Percentiles rank a stretch among this genome's conserved stretches.
Evolutionary conservation across 2,888 invertebrate species (phyloP).

Genomic region (Laothoe populi): DNA sequence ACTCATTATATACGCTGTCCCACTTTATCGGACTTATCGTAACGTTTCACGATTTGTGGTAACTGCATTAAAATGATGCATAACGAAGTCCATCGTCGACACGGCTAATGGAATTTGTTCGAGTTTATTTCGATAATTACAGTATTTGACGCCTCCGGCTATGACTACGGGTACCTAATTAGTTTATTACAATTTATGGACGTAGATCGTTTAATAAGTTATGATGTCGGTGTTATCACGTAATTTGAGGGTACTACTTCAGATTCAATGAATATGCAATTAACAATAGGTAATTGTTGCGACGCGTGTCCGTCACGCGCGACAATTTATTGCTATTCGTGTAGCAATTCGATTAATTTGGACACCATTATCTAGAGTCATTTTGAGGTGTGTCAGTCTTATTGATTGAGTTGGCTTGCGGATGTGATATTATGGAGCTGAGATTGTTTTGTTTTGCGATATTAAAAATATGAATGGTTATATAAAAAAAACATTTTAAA

Average conservation of each 20-base stretch:
- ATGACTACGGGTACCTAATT: slow-evolving; percentile 48
- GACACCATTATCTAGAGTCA: slow-evolving; percentile 18
- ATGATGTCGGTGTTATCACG: slow-evolving; percentile 54
- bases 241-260: slow-evolving; percentile 49
- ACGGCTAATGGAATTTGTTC: slow-evolving; percentile 62
- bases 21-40: slow-evolving; percentile 58
- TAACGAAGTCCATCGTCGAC: slow-evolving; percentile 58
- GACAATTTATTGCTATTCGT: slow-evolving; percentile 20
- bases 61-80: slow-evolving; percentile 69
- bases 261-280: slow-evolving; percentile 40
- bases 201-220: slow-evolving; percentile 54
- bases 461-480: not conserved
- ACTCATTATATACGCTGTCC: slow-evolving; percentile 64
- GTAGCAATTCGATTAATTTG: slow-evolving; percentile 18
- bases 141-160: slow-evolving; percentile 43
- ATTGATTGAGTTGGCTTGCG: slow-evolving; percentile 24
- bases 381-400: slow-evolving; percentile 21
- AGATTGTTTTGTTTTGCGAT: not conserved
- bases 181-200: slow-evolving; percentile 64
- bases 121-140: slow-evolving; percentile 66
- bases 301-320: slow-evolving; percentile 26
- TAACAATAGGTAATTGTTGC: slow-evolving; percentile 32
- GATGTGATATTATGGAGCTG: slow-evolving; percentile 5
- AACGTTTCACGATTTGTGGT: slow-evolving; percentile 68
- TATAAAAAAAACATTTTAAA: too few species aligned